Percentiles rank a stretch among this genome's conserved stretches.
Conservation (phyloP, 2,797 vertebrate genomes). For the Ara ararauna region DNA sequence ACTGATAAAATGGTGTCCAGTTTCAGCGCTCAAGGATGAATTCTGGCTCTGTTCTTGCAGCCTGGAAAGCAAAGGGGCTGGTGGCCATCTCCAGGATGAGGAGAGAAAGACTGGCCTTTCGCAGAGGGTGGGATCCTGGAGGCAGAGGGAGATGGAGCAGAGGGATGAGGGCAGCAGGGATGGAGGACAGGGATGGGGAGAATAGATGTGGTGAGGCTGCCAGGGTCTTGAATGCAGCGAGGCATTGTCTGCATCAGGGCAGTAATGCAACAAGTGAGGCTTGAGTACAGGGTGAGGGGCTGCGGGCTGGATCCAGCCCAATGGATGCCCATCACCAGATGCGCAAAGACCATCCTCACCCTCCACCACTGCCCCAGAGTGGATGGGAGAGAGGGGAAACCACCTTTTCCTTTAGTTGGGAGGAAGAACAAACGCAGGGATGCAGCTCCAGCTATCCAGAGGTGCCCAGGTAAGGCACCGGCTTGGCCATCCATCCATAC, state of each 20-base stretch:
- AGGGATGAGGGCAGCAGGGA: background rate
- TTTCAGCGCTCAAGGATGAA: conserved; percentile 73
- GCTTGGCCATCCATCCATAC: background rate
- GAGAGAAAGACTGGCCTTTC: background rate
- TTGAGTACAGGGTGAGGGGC: background rate
- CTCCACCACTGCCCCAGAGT: accelerated
- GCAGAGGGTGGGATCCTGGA: background rate
- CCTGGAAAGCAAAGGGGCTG: conserved; percentile 32
- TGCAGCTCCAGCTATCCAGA: background rate
- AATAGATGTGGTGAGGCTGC: background rate
- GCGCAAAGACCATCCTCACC: background rate
- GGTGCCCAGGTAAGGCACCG: background rate
- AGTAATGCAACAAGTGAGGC: background rate
- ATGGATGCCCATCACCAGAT: accelerated
- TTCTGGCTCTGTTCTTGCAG: conserved; percentile 68
- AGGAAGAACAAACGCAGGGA: accelerated
- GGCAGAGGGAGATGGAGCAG: background rate
- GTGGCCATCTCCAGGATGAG: background rate
- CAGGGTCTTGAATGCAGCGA: accelerated
- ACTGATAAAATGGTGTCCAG: conserved; percentile 82
- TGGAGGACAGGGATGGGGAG: background rate
- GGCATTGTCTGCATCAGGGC: background rate
- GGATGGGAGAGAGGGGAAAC: background rate
- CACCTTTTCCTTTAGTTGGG: background rate
- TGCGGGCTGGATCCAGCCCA: background rate